These are phyloP conservation scores for Sphaerodactylus townsendi DNA, from an alignment of 2,113 vertebrate genomes.

Conservation along the genomic window DNA sequence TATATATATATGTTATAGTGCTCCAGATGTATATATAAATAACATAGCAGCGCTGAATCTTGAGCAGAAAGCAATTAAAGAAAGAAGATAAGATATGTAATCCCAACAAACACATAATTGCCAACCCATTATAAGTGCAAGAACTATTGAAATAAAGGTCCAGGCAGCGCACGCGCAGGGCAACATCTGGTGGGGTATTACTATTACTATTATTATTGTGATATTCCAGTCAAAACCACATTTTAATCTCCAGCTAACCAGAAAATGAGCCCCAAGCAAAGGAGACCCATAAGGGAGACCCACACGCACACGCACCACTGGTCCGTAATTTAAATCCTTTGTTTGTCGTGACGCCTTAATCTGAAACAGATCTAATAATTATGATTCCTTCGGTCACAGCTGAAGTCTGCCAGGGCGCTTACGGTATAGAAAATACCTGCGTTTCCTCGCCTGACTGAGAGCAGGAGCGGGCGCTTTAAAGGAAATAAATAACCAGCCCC, in stretches of 20 bases:
- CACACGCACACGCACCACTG: neutral
- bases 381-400: neutral
- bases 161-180: too few species aligned
- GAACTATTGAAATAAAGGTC: too few species aligned
- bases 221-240: neutral
- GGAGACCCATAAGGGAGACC: neutral
- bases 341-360: neutral
- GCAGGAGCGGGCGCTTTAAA: neutral
- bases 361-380: neutral
- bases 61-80: too few species aligned
- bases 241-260: neutral
- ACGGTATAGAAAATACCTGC: neutral
- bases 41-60: neutral
- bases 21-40: too few species aligned
- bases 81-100: neutral
- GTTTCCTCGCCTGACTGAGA: neutral
- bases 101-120: too few species aligned
- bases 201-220: neutral
- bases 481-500: neutral
- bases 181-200: neutral
- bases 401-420: neutral
- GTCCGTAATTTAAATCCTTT: slow-evolving; percentile 3
- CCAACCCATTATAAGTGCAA: too few species aligned
- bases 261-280: neutral
- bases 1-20: too few species aligned